These are phyloP conservation scores for Pseudoatta argentina DNA, from an alignment of 1,140 invertebrate genomes.

Conservation along the genomic window DNA sequence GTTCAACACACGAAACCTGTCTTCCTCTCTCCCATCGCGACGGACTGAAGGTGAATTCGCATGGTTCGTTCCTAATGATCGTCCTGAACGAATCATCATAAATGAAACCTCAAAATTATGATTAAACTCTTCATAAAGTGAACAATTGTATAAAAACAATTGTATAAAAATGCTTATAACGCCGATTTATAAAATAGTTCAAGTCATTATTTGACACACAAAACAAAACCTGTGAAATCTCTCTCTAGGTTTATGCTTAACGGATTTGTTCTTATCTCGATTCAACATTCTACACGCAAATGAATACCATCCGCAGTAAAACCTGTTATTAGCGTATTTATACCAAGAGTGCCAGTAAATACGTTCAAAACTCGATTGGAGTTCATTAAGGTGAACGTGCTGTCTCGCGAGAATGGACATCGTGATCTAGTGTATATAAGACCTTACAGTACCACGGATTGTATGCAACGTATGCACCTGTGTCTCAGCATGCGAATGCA, in stretches of 20 bases:
- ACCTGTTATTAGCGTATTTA: conserved; percentile 24
- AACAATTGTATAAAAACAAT: not conserved
- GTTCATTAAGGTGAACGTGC: conserved; percentile 21
- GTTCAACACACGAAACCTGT: conserved; percentile 27
- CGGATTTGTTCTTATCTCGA: not conserved
- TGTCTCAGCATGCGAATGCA: conserved; percentile 69
- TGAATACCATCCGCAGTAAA: not conserved
- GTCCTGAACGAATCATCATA: not conserved
- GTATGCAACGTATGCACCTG: conserved; percentile 66
- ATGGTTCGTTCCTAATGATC: conserved; percentile 1
- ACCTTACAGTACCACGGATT: not conserved
- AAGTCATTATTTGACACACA: not conserved
- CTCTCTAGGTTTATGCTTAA: not conserved
- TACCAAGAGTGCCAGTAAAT: conserved; percentile 2
- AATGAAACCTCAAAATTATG: not conserved
- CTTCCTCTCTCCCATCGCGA: not conserved
- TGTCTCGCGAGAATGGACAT: conserved; percentile 25
- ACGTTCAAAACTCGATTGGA: conserved; percentile 35
- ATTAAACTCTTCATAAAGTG: not conserved
- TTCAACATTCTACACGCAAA: conserved; percentile 16
- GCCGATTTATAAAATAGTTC: not conserved
- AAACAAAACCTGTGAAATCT: not conserved
- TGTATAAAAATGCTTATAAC: not conserved
- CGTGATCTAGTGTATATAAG: conserved; percentile 19
- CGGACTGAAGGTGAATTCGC: not conserved